A percentile compares a stretch with the other conserved stretches of the same genome.
These are phyloP conservation scores for Hypocryptadius cinnamomeus DNA, from an alignment of 2,113 vertebrate species.

Conservation along the genomic window DNA sequence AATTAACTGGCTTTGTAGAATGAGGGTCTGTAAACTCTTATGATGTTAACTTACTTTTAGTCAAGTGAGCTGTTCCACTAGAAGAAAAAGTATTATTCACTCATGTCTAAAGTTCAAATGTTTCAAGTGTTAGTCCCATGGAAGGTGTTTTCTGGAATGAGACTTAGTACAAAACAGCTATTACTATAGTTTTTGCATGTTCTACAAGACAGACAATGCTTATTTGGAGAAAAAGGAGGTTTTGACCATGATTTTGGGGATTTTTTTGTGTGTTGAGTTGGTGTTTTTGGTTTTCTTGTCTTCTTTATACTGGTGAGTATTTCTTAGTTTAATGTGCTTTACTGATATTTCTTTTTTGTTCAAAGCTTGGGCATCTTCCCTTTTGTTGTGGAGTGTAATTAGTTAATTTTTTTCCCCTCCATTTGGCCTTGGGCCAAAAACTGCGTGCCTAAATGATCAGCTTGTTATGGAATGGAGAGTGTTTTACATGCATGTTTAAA, in stretches of 20 bases:
- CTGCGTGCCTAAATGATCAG: not conserved
- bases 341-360: not conserved
- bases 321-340: not conserved
- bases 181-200: not conserved
- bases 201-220: not conserved
- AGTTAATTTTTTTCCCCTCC: too few relatives aligned
- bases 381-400: not conserved
- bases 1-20: not conserved
- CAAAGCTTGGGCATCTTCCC: not conserved
- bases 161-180: not conserved
- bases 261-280: not conserved
- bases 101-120: not conserved
- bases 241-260: not conserved
- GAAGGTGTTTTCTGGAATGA: not conserved
- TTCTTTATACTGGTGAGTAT: not conserved
- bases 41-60: not conserved
- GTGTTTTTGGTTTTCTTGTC: rapidly evolving
- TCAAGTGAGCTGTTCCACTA: not conserved
- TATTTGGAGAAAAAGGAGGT: not conserved
- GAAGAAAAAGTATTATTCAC: not conserved
- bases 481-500: not conserved
- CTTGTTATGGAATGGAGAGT: not conserved
- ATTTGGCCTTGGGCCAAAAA: not conserved
- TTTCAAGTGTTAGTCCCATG: not conserved
- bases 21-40: not conserved